A percentile compares a stretch with the other conserved stretches of the same genome.
Conservation (phyloP, 2,797 vertebrate genomes). For the Darevskia mixta region DNA sequence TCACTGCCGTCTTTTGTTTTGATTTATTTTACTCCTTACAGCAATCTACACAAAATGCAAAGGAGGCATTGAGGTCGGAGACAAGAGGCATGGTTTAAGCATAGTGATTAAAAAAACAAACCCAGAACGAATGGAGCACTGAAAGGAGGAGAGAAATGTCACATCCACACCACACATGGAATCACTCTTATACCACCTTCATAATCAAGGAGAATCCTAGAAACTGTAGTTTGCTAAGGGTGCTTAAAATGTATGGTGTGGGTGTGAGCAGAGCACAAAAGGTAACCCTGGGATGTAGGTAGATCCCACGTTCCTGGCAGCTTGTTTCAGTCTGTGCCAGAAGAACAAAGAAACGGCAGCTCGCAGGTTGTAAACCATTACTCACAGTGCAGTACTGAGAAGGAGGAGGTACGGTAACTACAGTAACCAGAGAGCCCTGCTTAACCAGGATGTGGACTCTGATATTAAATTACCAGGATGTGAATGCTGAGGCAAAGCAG, state of each 20-base stretch:
- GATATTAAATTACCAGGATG: constrained; percentile 65
- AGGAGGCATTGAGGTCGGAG: background rate
- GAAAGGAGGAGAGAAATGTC: background rate
- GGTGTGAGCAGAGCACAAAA: background rate
- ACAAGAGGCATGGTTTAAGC: background rate
- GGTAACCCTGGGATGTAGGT: constrained; percentile 20
- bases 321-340: constrained; percentile 48
- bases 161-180: too few relatives aligned
- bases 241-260: background rate
- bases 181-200: too few relatives aligned
- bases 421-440: constrained; percentile 48
- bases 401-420: constrained; percentile 41
- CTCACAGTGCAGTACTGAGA: constrained; percentile 35
- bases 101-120: constrained; percentile 23
- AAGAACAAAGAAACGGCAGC: constrained; percentile 37
- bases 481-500: constrained; percentile 38
- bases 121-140: constrained; percentile 16
- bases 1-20: background rate
- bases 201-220: too few relatives aligned
- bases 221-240: too few relatives aligned
- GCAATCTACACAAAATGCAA: background rate
- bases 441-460: constrained; percentile 60
- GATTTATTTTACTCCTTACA: background rate
- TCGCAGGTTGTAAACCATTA: constrained; percentile 32
- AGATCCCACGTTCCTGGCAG: constrained; percentile 19